phyloP scores from a whole-genome alignment of 1,140 invertebrate genomes.

The Lordiphosa collinella region DNA sequence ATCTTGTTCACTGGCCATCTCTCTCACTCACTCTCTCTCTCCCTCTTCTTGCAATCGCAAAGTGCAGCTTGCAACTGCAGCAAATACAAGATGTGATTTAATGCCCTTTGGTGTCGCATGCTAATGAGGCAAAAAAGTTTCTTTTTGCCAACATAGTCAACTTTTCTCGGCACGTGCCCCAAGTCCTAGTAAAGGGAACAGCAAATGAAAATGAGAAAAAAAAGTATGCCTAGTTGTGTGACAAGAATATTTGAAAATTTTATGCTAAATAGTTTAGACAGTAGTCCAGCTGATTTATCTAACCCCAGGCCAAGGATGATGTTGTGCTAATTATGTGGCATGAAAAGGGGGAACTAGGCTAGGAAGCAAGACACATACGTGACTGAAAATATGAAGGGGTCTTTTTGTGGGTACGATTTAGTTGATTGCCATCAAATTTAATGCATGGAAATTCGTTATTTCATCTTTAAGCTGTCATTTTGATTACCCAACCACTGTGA shows the following conservation, averaged over 20 bases:
- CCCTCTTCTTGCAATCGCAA: slow-evolving; percentile 34
- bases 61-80: slow-evolving; percentile 43
- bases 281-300: slow-evolving; percentile 30
- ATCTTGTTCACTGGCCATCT: slow-evolving; percentile 12
- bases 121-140: slow-evolving; percentile 47
- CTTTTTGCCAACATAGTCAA: slow-evolving; percentile 34
- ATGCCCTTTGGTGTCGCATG: slow-evolving; percentile 48
- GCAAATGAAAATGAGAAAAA: not conserved
- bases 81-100: slow-evolving; percentile 51
- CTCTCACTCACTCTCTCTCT: not conserved
- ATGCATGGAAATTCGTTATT: too few species aligned
- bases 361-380: not conserved
- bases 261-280: slow-evolving; percentile 39
- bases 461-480: too few species aligned
- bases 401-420: too few species aligned
- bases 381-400: not conserved
- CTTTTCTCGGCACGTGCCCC: slow-evolving; percentile 44
- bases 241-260: slow-evolving; percentile 35
- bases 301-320: slow-evolving; percentile 13
- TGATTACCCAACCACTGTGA: too few species aligned
- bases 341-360: slow-evolving; percentile 1
- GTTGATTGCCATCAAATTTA: too few species aligned
- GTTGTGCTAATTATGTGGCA: slow-evolving; percentile 42
- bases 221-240: slow-evolving; percentile 30
- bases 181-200: slow-evolving; percentile 15